Evolutionary conservation across 1,140 invertebrate genomes (phyloP), one percentile per base, ranked within the genome.

Genomic region (Zaprionus davidi): DNA sequence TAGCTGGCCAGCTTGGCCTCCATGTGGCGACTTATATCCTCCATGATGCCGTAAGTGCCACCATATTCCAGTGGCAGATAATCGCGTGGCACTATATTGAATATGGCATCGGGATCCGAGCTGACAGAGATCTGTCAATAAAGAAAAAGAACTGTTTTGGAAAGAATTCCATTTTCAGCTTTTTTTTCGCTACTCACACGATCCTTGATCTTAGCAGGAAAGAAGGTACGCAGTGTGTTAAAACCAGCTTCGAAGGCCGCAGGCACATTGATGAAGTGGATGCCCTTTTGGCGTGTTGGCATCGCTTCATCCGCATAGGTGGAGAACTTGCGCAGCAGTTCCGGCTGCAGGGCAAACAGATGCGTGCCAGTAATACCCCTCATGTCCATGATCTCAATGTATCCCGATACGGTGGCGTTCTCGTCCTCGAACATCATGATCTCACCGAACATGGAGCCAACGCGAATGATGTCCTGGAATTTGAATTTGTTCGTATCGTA

Each of bases 11-110:
- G 70, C 79, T 94, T 94, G 7, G 87, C 92, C 71, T 94, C 94
- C 94, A 94, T 95, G 34, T 93, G 73, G 38, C 92, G 93, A 93
- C 92, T 78, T 24, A 93, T 93, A 64, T 94, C 93, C 76, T 59
- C 86, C 28, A 84, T 76, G 11, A 93, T 65, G 20, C 94, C 94
- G 44, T 91, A 92, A 41, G 93, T 91, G 13, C 94, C 94, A 1
- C 95, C 94, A 72, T 94, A 94, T 70, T 95, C 95, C 41, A 93
- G 91, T 1, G 95, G 95, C 17, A 95, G 72, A 22, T 93, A 90
- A 11, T 94, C 93, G 15, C 91, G 72, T 0, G 94, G 92, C 11
- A 95, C 85, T 59, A 90, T 90, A 66, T 94, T 90, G 26, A 81
- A 82, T 12, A 94, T 82, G 46, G 93, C 91, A 13, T 93, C 92